Conservation (phyloP, 2,888 invertebrate species). For the Falcaria lacertinaria region DNA sequence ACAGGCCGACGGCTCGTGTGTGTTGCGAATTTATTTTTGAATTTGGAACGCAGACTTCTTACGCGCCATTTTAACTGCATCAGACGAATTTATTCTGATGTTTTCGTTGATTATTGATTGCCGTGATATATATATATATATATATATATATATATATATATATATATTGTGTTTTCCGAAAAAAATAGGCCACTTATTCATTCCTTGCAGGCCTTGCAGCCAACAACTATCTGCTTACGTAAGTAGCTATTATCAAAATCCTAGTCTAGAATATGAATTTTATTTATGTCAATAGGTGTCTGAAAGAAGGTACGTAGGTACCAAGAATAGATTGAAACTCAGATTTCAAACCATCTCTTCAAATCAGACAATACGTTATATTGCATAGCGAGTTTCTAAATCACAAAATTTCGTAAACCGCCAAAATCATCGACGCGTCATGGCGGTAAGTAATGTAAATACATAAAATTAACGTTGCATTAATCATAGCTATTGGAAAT, state of each 20-base stretch:
- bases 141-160: too few species aligned
- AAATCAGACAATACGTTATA: background rate
- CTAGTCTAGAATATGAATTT: too few species aligned
- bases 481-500: slow-evolving; percentile 72
- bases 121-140: too few species aligned
- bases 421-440: slow-evolving; percentile 5
- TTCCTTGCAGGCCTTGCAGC: too few species aligned
- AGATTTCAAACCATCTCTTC: background rate
- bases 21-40: slow-evolving; percentile 77
- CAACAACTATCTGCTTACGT: too few species aligned
- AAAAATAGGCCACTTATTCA: too few species aligned
- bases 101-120: slow-evolving; percentile 51
- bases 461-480: slow-evolving; percentile 61
- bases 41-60: slow-evolving; percentile 74
- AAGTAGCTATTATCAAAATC: too few species aligned
- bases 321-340: slow-evolving; percentile 1
- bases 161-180: too few species aligned
- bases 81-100: slow-evolving; percentile 55
- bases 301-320: background rate
- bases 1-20: slow-evolving; percentile 53
- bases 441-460: slow-evolving; percentile 20
- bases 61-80: slow-evolving; percentile 68
- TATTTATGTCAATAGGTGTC: too few species aligned
- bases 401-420: background rate
- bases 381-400: background rate